Evolutionary conservation across 2,888 invertebrate species (phyloP), one percentile per base, ranked within the genome.

Genomic region (Marronus borbonicus): DNA sequence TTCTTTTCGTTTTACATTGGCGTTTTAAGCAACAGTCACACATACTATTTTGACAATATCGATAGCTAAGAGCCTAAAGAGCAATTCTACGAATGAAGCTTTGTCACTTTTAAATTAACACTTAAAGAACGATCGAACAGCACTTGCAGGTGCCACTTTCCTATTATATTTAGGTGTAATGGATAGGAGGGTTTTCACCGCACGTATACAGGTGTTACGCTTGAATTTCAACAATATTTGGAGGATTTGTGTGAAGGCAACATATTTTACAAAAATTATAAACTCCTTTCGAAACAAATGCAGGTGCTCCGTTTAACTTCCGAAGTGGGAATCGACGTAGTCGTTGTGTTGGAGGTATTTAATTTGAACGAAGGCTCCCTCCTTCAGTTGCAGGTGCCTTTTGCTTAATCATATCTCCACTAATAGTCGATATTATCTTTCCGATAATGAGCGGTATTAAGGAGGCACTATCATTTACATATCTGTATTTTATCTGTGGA

Each of bases 191-290:
- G 72, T 60, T 60, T 17, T 60, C 39, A 14, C 60, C 44, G 12
- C 28, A 5, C n/a, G n/a, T 44, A n/a, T 81, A 81, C 81, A 81
- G 81, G 81, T 81, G 81, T 80, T 78, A 72, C 24, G 44, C 44
- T 74, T 44, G 60, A 74, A 74, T 74, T 74, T 74, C 72, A 24
- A 74, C 72, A 60, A 74, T 74, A 74, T 80, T 78, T 80, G 76
- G 78, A 81, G 79, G 81, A 81, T 81, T 81, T 81, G 81, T 81
- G 81, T 78, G 81, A 76, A 80, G 80, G 78, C 79, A 78, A 81
- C 78, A 80, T 81, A 81, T 81, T 81, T 80, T 79, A 79, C 80
- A 81, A 81, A 81, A 81, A 81, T 79, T 81, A 80, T 79, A 81
- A 81, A 81, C 76, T 80, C 76, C 78, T 81, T 80, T 81, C 81